These are phyloP conservation scores for Porites australiensis DNA, from an alignment of 64 coral and sea anemone genomes.

Conservation along the genomic window DNA sequence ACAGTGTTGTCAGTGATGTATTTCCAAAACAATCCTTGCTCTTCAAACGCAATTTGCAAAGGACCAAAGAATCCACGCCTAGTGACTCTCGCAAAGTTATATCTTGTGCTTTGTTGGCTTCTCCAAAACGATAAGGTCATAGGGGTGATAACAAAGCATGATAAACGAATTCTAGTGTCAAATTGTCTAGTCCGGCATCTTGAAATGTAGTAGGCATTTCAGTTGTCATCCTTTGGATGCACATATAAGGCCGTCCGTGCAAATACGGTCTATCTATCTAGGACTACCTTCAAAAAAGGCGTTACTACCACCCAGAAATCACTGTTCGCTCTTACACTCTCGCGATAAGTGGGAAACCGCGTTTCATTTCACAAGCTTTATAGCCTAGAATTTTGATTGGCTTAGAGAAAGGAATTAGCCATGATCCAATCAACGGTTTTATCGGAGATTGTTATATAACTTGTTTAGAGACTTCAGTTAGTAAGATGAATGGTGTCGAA, in stretches of 20 bases:
- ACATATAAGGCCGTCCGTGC: too few species aligned
- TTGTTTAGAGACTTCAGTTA: conserved; percentile 54
- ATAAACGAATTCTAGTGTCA: conserved; percentile 45
- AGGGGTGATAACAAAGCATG: conserved; percentile 8
- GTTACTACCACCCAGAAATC: conserved; percentile 18
- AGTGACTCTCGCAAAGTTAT: not conserved
- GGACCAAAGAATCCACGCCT: too few species aligned
- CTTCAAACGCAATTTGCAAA: too few species aligned
- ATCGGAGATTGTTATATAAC: conserved; percentile 89
- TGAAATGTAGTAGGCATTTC: not conserved
- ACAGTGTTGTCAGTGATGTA: too few species aligned
- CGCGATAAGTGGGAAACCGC: not conserved
- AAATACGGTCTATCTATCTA: not conserved
- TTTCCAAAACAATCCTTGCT: too few species aligned
- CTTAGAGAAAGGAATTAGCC: conserved; percentile 54
- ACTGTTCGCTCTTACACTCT: not conserved
- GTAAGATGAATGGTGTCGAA: conserved; percentile 13
- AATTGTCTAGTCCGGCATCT: conserved; percentile 25
- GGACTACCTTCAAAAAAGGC: not conserved
- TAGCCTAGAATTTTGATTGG: conserved; percentile 73
- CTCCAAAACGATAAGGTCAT: conserved; percentile 14
- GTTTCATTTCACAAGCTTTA: not conserved
- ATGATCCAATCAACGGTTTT: conserved; percentile 88
- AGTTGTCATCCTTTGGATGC: too few species aligned
- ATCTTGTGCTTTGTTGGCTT: conserved; percentile 29